Percentiles rank a stretch among this genome's conserved stretches.
phyloP scores from a whole-genome alignment of 2,113 vertebrate species.

The Myrmecobius fasciatus region DNA sequence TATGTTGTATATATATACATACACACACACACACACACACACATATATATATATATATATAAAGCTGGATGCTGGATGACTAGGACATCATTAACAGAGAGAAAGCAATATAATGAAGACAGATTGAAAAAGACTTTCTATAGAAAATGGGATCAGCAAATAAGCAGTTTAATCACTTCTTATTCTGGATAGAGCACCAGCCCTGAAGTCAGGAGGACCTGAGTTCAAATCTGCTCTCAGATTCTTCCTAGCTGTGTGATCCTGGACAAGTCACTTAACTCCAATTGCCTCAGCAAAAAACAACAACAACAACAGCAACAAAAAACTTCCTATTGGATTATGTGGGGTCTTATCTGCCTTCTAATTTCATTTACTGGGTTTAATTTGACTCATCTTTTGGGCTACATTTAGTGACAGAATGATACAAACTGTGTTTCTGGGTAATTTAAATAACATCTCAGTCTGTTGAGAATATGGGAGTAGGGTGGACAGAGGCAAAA shows the following conservation, averaged over 20 bases:
- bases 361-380: constrained; percentile 34
- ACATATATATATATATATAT: neutral
- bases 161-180: too few species aligned
- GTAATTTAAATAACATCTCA: constrained; percentile 67
- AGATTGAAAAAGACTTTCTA: neutral
- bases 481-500: constrained; percentile 11
- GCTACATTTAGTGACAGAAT: constrained; percentile 68
- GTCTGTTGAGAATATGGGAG: constrained; percentile 20
- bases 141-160: neutral
- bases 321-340: constrained; percentile 38
- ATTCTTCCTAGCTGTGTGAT: too few species aligned
- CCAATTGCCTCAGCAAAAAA: too few species aligned
- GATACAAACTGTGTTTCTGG: constrained; percentile 68
- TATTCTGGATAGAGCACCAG: too few species aligned
- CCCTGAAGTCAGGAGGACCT: too few species aligned
- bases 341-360: constrained; percentile 4
- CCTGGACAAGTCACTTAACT: too few species aligned
- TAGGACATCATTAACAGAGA: neutral
- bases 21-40: too few species aligned
- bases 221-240: too few species aligned
- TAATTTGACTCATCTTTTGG: constrained; percentile 62
- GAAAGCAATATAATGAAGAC: neutral
- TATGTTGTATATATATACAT: too few species aligned
- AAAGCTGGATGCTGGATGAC: neutral
- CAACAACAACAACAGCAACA: too few species aligned